Evolutionary conservation across 2,113 vertebrate genomes (phyloP), one percentile per base, ranked within the genome.

Genomic region (Lepus americanus): DNA sequence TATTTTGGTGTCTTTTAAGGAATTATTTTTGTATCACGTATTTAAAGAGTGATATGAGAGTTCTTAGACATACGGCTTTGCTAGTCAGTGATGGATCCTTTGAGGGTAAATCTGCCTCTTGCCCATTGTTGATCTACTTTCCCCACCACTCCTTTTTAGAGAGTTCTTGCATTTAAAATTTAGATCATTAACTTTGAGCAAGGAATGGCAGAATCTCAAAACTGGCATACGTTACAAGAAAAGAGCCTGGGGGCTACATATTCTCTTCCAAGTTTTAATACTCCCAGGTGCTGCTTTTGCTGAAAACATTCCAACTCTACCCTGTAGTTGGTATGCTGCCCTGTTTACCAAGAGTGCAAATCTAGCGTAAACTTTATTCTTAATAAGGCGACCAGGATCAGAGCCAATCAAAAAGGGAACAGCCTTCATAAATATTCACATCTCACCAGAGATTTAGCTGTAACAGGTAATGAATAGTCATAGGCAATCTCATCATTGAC

Each of bases 381-480:
- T 95, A 92, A 87, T 95, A 92, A 96, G 73, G 69, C 81, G 81
- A 76, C 77, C 67, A 95, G 88, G 90, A 90, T 96, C 67, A 39
- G 55, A 94, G 85, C 94, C 96, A 92, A 94, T 95, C 94, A 76
- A 63, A 80, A 94, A 88, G 51, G 51, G 55, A 87, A 78, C 51
- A 73, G 77, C 69, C 73, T 86, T 90, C 74, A 92, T 90, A 86
- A 92, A 94, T 96, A 85, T 96, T 94, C 88, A 79, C 92, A 64
- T 22, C 22, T 70, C 90, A 84, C 94, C 72, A 22, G 96, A 95
- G 94, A 93, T 66, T 87, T 64, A 61, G 90, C 92, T 81, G 25
- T 92, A 94, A 79, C 81, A 61, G 90, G 73, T 87, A 64, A 92
- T 92, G 94, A 93, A 95, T 85, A 87, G 87, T 95, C 95, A 92